phyloP scores from a whole-genome alignment of 2,797 vertebrate genomes.

The Alfaro cultratus region DNA sequence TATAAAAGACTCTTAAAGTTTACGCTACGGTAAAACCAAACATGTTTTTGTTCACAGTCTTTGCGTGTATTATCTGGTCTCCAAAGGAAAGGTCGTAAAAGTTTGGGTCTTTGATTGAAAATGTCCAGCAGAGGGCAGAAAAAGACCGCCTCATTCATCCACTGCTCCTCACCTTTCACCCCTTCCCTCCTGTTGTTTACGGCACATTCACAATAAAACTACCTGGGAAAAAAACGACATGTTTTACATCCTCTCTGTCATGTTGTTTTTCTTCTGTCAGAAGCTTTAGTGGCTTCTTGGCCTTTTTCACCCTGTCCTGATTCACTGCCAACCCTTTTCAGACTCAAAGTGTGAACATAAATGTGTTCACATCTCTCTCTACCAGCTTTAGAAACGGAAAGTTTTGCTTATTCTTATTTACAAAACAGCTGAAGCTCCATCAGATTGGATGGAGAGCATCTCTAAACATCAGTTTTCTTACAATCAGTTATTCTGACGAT shows the following conservation, averaged over 20 bases:
- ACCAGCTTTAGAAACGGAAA: not conserved
- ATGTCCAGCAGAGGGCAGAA: conserved; percentile 74
- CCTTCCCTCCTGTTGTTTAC: not conserved
- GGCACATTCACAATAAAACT: not conserved
- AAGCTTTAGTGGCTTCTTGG: conserved; percentile 5
- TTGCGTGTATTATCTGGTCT: not conserved
- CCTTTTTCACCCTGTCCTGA: not conserved
- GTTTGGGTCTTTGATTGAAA: not conserved
- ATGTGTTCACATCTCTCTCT: not conserved
- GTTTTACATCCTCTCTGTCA: not conserved
- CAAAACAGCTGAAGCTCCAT: not conserved
- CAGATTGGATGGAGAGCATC: not conserved
- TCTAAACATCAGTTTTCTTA: not conserved
- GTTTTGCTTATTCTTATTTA: not conserved
- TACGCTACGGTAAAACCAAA: conserved; percentile 3
- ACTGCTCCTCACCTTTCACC: conserved; percentile 9
- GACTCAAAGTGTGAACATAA: not conserved
- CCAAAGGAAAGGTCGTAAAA: not conserved
- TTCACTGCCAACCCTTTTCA: not conserved
- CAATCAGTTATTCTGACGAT: not conserved
- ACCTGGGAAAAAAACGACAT: not conserved
- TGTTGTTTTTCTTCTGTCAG: conserved; percentile 32
- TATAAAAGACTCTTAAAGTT: conserved; percentile 26
- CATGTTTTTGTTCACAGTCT: not conserved
- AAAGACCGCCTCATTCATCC: conserved; percentile 27